phyloP scores from a whole-genome alignment of 2,113 vertebrate species.

The Shinisaurus crocodilurus region DNA sequence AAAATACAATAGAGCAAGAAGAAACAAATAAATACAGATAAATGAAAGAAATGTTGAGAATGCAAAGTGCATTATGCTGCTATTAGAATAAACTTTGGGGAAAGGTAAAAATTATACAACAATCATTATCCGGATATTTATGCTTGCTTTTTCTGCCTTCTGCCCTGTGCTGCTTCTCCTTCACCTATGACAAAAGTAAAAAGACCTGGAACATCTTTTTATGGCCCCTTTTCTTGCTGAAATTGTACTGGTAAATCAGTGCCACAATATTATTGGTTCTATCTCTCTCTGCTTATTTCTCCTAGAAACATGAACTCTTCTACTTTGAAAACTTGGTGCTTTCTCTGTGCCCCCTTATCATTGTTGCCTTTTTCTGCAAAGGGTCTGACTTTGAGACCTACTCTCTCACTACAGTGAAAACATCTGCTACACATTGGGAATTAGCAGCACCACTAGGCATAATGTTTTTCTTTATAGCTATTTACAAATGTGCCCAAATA shows the following conservation, averaged over 20 bases:
- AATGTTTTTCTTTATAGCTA: slow-evolving; percentile 64
- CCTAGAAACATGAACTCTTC: slow-evolving; percentile 16
- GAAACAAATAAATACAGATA: slow-evolving; percentile 14
- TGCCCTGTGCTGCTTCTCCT: not conserved
- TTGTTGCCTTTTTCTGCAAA: slow-evolving; percentile 50
- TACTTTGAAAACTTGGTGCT: slow-evolving; percentile 58
- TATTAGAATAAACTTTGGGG: not conserved
- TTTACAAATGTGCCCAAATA: slow-evolving; percentile 73
- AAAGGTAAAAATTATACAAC: not conserved
- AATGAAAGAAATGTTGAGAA: not conserved
- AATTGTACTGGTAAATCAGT: slow-evolving; percentile 35
- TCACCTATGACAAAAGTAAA: slow-evolving; percentile 3
- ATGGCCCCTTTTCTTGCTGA: slow-evolving; percentile 21
- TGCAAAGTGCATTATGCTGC: not conserved
- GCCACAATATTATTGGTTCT: slow-evolving; percentile 1
- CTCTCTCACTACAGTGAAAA: slow-evolving; percentile 44
- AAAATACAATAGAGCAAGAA: not conserved
- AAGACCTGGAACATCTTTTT: slow-evolving; percentile 6
- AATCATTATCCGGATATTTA: not conserved
- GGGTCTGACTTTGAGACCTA: slow-evolving; percentile 64
- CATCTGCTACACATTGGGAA: slow-evolving; percentile 72
- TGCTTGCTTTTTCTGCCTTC: not conserved
- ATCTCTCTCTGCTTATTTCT: not conserved
- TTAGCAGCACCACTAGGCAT: slow-evolving; percentile 61
- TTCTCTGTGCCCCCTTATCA: not conserved